Base-by-base conservation (phyloP, 2,797 vertebrate species). In the Sparidentex hasta region DNA sequence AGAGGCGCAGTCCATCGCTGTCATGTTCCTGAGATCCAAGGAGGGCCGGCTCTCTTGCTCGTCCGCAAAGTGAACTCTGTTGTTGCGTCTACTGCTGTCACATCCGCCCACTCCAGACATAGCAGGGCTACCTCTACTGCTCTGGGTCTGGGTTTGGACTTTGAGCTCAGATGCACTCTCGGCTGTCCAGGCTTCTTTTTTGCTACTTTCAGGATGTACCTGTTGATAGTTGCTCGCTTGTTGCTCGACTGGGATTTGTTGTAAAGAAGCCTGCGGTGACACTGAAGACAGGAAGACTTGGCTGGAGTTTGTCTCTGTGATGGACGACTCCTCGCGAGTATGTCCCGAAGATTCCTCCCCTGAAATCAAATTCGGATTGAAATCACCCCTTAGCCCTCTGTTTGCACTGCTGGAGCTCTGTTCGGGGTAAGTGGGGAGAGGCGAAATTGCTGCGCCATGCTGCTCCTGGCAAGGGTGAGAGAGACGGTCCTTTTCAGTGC, bases 151-250 rank as follows among this genome's bases (percentile, higher is more conserved):
- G 23, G 33, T 23, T 76, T 71, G 66, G 29, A 20, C 71, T 67
- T 77, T 69, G 51, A 59, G n/a, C 17, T 81, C 54, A 4, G 84
- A 74, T 80, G 82, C 77, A 72, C 56, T 85, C 65, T 72, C 18
- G 0, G 12, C 51, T 74, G 56, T 70, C 67, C 57, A 56, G 66
- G 63, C 70, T 78, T 81, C 78, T 76, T 68, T 58, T 67, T 48
- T 67, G 81, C 79, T 74, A 73, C 69, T 74, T 83, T 72, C 80
- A 83, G 76, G 80, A 33, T 65, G 80, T 65, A 95, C 90, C 88
- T 94, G 94, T 94, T 96, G 94, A 94, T 77, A 68, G 84, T 55
- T 78, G 83, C 71, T 85, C 41, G 43, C 70, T 44, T 76, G 77
- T 48, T 1, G 86, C 57, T 82, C 33, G 11, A 76, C 78, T 63